These are phyloP conservation scores for Temnopleurus reevesii DNA, from an alignment of 53 echinoderm and acorn worm species.

Conservation along the genomic window DNA sequence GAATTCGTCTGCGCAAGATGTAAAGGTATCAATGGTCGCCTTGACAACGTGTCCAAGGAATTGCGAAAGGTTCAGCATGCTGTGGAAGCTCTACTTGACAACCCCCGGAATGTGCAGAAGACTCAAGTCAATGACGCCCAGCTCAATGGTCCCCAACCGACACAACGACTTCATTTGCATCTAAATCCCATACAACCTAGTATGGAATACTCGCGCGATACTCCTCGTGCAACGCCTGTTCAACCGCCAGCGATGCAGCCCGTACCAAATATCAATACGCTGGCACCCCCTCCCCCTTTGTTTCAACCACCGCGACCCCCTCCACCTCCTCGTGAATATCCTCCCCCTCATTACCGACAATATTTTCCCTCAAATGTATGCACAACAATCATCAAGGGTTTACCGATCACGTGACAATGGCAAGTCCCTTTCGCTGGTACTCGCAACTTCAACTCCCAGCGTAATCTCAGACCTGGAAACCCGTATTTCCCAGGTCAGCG, in stretches of 20 bases:
- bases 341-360: not conserved
- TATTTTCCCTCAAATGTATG: too few species aligned
- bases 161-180: too few species aligned
- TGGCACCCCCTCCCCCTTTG: not conserved
- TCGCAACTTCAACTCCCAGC: not conserved
- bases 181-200: too few species aligned
- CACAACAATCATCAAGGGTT: not conserved
- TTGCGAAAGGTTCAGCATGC: not conserved
- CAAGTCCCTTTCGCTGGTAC: not conserved
- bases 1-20: not conserved
- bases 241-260: not conserved
- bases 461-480: not conserved
- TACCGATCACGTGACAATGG: not conserved
- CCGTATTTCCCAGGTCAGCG: not conserved
- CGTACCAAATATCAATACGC: not conserved
- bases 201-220: too few species aligned
- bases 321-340: not conserved
- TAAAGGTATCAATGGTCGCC: not conserved
- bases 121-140: not conserved
- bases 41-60: not conserved
- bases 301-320: not conserved
- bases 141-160: not conserved
- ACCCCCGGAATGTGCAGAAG: not conserved
- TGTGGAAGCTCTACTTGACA: not conserved
- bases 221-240: not conserved